Percentiles rank a stretch among this genome's conserved stretches.
Conservation (phyloP, 2,113 vertebrate genomes). For the Tychaedon coryphoeus region DNA sequence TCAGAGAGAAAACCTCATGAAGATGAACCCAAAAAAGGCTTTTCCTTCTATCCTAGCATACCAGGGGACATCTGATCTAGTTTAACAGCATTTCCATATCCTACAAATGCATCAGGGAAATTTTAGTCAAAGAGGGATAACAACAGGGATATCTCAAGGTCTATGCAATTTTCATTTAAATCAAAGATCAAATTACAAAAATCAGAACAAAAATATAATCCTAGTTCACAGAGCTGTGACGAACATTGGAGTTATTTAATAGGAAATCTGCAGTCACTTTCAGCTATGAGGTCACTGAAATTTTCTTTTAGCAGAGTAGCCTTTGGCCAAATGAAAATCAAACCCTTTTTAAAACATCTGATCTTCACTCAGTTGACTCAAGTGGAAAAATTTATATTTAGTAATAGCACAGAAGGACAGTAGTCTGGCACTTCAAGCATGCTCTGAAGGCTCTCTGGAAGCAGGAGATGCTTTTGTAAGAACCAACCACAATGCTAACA, state of each 20-base stretch:
- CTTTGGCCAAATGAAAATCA: not conserved
- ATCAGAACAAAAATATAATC: not conserved
- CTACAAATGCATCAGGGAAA: not conserved
- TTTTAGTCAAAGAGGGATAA: not conserved
- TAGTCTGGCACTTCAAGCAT: not conserved
- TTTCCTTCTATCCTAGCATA: not conserved
- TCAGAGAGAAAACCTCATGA: not conserved
- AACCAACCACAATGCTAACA: not conserved
- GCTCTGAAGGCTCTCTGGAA: not conserved
- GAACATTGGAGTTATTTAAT: not conserved
- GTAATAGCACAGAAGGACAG: constrained; percentile 5
- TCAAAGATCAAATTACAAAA: not conserved
- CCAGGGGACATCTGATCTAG: not conserved
- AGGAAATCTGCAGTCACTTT: not conserved
- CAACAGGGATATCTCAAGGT: not conserved
- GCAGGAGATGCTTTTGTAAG: not conserved
- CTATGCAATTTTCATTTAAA: not conserved
- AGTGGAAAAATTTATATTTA: constrained; percentile 2
- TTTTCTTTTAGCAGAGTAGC: not conserved
- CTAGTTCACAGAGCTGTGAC: not conserved
- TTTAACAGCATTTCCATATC: not conserved
- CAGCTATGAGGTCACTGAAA: not conserved
- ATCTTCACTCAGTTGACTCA: not conserved
- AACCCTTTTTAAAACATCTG: not conserved
- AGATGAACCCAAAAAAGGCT: not conserved